phyloP scores from a whole-genome alignment of 2,797 vertebrate genomes.

The Anguilla megastoma region DNA sequence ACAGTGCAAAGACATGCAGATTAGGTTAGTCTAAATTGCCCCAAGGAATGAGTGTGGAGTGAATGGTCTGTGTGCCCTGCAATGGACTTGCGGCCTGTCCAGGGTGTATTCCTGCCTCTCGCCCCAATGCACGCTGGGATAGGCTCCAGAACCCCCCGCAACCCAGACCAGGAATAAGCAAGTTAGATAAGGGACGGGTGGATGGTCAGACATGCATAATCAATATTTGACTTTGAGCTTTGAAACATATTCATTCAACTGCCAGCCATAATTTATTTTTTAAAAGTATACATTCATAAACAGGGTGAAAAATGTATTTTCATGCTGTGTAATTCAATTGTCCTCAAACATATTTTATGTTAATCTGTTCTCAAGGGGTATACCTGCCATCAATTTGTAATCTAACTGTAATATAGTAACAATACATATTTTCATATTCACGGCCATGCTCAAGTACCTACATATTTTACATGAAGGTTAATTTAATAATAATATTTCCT shows the following conservation, averaged over 20 bases:
- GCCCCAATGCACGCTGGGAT: no score
- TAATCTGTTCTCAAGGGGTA: not conserved
- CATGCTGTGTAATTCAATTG: not conserved
- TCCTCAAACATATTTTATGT: slow-evolving; percentile 7
- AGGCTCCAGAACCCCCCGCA: no score
- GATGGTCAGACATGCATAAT: not conserved
- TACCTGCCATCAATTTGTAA: not conserved
- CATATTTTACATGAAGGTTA: not conserved
- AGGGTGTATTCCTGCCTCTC: no score
- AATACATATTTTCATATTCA: not conserved
- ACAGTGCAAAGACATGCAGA: no score
- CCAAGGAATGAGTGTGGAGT: no score
- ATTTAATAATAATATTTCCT: not conserved
- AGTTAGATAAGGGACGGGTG: no score
- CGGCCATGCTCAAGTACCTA: not conserved
- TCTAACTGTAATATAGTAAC: not conserved
- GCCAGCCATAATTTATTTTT: not conserved
- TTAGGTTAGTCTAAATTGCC: no score
- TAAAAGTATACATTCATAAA: not conserved
- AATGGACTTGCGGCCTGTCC: no score
- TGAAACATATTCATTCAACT: not conserved
- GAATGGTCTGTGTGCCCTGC: no score
- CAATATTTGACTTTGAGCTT: not conserved
- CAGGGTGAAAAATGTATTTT: not conserved
- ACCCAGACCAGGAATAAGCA: no score